Base-by-base conservation (phyloP, 2,797 vertebrate genomes). In the Premnoplex brunnescens region DNA sequence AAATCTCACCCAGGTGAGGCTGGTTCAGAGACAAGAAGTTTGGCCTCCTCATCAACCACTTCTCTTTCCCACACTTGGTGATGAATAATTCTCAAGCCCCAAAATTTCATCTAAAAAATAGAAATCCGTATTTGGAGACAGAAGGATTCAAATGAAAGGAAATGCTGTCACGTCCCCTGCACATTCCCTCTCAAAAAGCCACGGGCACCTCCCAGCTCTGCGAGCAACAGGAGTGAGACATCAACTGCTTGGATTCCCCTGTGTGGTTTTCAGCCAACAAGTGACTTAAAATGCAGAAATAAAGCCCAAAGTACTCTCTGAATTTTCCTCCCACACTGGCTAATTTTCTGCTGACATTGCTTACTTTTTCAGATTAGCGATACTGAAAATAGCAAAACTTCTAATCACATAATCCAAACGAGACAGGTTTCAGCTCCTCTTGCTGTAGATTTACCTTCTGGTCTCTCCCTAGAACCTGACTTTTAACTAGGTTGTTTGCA, bases 361-460 rank as follows among this genome's bases (percentile, higher is more conserved):
- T 60, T 85, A 55, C 52, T 79, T 79, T 92, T 83, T 83, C 75
- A 62, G 81, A 92, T 93, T 85, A 89, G 68, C 32, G 41, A 74
- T 46, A 93, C 81, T 85, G 88, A 89, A 93, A 96, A 91, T 89
- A 96, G 88, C 24, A 68, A 51, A 95, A 94, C n/a, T 93, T 91
- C 56, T 85, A 91, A 92, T 91, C 77, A 62, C 64, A 51, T 92
- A 89, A 97, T 92, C 68, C 75, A 88, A 78, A 89, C 72, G 83
- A 83, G 78, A 80, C 75, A 92, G 75, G 68, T 88, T 92, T 87
- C 51, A 23, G 24, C 75, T 68, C 37, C 71, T 85, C 46, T 83
- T 64, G 18, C 72, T 64, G 30, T 32, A 77, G 72, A 68, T 80
- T 92, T 93, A 82, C 41, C 17, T 93, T 85, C 86, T 92, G 52